Evolutionary conservation across 2,113 vertebrate species (phyloP).

Genomic region (Litocranius walleri): DNA sequence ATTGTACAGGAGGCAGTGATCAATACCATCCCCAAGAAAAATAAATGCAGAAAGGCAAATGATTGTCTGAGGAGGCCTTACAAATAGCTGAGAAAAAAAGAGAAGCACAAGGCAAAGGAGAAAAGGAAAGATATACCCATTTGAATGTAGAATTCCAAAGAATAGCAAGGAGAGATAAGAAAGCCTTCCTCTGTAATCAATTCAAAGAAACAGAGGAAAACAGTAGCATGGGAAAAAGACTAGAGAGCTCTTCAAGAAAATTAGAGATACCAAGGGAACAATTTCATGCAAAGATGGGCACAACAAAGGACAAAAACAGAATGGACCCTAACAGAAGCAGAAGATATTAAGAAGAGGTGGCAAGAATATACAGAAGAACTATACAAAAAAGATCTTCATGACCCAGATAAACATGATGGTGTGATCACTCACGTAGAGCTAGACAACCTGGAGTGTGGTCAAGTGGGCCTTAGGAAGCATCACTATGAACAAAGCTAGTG

Average conservation of each 20-base stretch:
- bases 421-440: background rate
- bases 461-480: background rate
- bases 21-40: background rate
- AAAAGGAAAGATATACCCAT: background rate
- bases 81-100: background rate
- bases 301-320: background rate
- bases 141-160: background rate
- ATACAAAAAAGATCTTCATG: background rate
- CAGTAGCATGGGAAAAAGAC: background rate
- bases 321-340: background rate
- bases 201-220: background rate
- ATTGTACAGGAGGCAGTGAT: background rate
- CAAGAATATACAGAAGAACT: background rate
- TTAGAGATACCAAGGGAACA: background rate
- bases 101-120: background rate
- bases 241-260: background rate
- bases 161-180: background rate
- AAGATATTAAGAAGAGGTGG: background rate
- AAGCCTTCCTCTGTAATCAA: background rate
- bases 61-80: background rate
- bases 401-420: background rate
- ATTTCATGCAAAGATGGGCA: background rate
- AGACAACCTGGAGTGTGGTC: background rate
- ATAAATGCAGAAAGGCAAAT: background rate
- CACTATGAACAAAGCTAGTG: background rate